Percentiles rank a stretch among this genome's conserved stretches.
Conservation (phyloP, 2,113 vertebrate genomes). For the Heteronetta atricapilla region DNA sequence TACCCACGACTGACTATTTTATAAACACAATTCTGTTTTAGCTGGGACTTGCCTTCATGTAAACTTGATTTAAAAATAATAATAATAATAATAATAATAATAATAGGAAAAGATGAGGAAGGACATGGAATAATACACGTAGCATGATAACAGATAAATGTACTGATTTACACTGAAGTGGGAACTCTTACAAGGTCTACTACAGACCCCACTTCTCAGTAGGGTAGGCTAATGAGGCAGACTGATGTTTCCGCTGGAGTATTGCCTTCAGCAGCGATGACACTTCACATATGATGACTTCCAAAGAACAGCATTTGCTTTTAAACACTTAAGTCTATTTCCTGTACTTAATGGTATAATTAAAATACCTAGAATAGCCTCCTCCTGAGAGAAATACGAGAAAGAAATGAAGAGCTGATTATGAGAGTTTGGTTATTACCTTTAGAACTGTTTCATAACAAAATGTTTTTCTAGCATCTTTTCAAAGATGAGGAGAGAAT, state of each 20-base stretch:
- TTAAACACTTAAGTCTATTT: neutral
- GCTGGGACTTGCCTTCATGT: neutral
- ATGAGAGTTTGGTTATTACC: neutral
- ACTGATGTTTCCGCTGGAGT: neutral
- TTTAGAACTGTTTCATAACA: neutral
- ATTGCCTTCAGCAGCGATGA: neutral
- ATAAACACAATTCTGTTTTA: neutral
- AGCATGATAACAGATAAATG: neutral
- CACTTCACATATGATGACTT: neutral
- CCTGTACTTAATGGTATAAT: neutral
- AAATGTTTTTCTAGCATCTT: neutral
- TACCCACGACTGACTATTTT: neutral
- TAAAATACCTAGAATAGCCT: neutral
- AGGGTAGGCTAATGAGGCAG: neutral
- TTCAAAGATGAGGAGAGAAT: neutral
- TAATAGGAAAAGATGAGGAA: neutral
- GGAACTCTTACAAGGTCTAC: neutral
- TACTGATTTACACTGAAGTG: neutral
- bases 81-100: neutral
- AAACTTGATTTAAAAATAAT: neutral
- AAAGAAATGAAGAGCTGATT: neutral
- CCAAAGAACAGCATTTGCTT: neutral
- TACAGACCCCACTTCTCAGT: neutral
- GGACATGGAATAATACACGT: neutral
- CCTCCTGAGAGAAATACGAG: neutral